A percentile compares a stretch with the other conserved stretches of the same genome.
phyloP scores from a whole-genome alignment of 2,888 invertebrate species.

The Oligia strigilis region DNA sequence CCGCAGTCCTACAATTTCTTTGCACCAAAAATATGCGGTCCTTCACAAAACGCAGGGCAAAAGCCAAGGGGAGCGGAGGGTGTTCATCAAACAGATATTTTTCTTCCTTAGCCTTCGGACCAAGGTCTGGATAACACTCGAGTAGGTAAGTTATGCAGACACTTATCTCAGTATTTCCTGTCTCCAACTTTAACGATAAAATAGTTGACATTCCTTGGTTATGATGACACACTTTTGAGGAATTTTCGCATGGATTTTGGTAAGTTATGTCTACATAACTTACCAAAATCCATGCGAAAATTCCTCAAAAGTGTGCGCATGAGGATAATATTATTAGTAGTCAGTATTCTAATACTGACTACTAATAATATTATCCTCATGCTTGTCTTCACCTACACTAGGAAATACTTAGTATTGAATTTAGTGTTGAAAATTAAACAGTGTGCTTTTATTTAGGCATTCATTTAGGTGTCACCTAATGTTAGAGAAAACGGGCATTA shows the following conservation, averaged over 20 bases:
- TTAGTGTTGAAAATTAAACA: neutral
- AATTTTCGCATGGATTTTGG: constrained; percentile 6
- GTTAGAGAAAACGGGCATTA: neutral
- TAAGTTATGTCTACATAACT: too few species aligned
- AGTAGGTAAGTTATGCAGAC: constrained; percentile 39
- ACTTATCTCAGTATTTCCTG: constrained; percentile 41
- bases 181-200: constrained; percentile 15
- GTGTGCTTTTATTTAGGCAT: neutral
- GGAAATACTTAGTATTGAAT: neutral
- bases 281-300: too few species aligned
- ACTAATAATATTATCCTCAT: neutral
- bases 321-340: too few species aligned
- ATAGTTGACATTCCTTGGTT: constrained; percentile 40
- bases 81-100: constrained; percentile 58
- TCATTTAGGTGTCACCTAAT: neutral
- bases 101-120: constrained; percentile 48
- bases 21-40: constrained; percentile 47
- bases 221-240: constrained; percentile 26
- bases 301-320: too few species aligned
- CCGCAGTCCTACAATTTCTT: constrained; percentile 17
- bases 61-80: constrained; percentile 39
- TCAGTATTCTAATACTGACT: too few species aligned
- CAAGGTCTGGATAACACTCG: constrained; percentile 40
- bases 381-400: neutral
- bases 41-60: constrained; percentile 41